Conservation (phyloP, 35 echinoderm and acorn worm genomes). For the Acanthaster planci region DNA sequence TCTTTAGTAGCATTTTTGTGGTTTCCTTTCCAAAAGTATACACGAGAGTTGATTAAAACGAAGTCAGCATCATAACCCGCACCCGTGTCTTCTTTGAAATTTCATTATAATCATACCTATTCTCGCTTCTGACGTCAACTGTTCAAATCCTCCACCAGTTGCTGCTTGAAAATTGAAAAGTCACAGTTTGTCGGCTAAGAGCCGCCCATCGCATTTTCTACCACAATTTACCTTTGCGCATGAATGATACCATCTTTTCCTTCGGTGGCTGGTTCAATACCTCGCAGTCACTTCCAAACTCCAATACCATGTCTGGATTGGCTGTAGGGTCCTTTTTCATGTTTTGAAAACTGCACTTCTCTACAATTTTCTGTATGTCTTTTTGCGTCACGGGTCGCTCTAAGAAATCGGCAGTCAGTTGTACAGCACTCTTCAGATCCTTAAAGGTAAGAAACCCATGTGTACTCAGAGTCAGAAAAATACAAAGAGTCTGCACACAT, state of each 20-base stretch:
- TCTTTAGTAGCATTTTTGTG: too few species aligned
- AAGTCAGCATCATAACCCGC: not conserved
- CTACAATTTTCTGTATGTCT: not conserved
- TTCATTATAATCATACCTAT: not conserved
- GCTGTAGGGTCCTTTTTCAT: constrained; percentile 8
- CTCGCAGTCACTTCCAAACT: not conserved
- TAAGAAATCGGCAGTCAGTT: not conserved
- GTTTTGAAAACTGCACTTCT: not conserved
- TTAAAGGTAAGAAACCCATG: not conserved
- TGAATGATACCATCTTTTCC: not conserved
- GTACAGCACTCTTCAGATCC: constrained; percentile 12
- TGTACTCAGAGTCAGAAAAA: not conserved
- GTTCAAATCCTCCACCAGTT: not conserved
- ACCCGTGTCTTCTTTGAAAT: not conserved
- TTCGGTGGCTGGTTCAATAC: not conserved
- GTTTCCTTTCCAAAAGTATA: too few species aligned
- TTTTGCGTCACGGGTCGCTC: not conserved
- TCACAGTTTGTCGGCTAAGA: not conserved
- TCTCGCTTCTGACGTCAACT: not conserved
- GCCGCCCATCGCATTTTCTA: not conserved
- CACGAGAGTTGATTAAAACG: not conserved
- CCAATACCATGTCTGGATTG: constrained; percentile 2
- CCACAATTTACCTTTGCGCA: not conserved
- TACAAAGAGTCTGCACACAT: not conserved
- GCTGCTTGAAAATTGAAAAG: not conserved